Conservation (phyloP, 2,888 invertebrate species). For the Ennomos fuscantarius region DNA sequence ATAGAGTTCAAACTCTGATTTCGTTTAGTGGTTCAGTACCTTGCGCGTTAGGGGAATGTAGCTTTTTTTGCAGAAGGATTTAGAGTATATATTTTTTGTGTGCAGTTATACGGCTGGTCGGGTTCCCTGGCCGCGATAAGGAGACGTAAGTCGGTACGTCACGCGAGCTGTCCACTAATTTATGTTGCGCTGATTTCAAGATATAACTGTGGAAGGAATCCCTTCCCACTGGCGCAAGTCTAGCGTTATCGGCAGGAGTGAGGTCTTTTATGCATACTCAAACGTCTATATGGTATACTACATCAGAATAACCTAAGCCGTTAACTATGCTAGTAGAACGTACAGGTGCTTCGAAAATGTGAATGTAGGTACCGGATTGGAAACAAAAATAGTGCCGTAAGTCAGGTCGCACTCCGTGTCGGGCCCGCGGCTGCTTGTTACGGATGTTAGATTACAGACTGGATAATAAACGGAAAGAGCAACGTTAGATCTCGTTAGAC, state of each 20-base stretch:
- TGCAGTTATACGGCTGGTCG: constrained; percentile 56
- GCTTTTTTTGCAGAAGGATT: constrained; percentile 56
- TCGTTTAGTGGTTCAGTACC: constrained; percentile 41
- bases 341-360: background rate
- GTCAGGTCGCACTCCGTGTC: background rate
- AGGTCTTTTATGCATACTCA: constrained; percentile 38
- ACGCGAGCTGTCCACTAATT: constrained; percentile 83
- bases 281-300: no score
- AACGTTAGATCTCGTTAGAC: constrained; percentile 72
- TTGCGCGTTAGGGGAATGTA: constrained; percentile 55
- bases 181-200: constrained; percentile 82
- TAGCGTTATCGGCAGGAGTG: constrained; percentile 32
- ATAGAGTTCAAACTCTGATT: constrained; percentile 65
- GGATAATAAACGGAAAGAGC: constrained; percentile 70
- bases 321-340: no score
- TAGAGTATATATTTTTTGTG: constrained; percentile 61
- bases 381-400: background rate
- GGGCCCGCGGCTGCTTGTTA: constrained; percentile 13
- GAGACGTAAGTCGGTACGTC: constrained; percentile 81
- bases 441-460: constrained; percentile 63
- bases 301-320: no score
- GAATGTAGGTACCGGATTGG: constrained; percentile 1
- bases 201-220: constrained; percentile 66
- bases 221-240: constrained; percentile 32
- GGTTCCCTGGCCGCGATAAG: constrained; percentile 81